Evolutionary conservation across 2,797 vertebrate species (phyloP).

Genomic region (Ataeniobius toweri): DNA sequence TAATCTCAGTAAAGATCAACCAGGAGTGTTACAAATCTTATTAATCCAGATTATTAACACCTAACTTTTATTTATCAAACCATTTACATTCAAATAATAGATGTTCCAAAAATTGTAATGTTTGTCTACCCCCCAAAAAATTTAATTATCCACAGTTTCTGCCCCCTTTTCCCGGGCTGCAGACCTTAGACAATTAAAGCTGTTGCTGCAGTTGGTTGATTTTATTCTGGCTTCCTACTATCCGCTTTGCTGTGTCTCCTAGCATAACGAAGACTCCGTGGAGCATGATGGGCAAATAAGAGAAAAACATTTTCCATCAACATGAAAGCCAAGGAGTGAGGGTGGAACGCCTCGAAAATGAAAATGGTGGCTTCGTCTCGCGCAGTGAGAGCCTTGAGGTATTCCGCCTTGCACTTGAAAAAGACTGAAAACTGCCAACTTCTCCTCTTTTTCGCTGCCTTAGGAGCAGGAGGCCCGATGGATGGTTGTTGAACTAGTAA

Average conservation of each 20-base stretch:
- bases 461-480: conserved; percentile 49
- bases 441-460: conserved; percentile 45
- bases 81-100: conserved; percentile 43
- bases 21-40: conserved; percentile 29
- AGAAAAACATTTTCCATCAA: conserved; percentile 45
- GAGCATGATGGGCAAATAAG: conserved; percentile 42
- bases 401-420: conserved; percentile 55
- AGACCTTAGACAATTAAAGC: conserved; percentile 47
- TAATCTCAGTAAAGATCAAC: conserved; percentile 39
- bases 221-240: conserved; percentile 42
- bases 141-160: conserved; percentile 67
- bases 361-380: conserved; percentile 35
- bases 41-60: conserved; percentile 46
- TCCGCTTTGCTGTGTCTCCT: conserved; percentile 27
- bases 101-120: conserved; percentile 56
- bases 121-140: conserved; percentile 70
- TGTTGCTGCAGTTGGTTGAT: conserved; percentile 28
- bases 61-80: conserved; percentile 63
- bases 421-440: conserved; percentile 48
- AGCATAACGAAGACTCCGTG: conserved; percentile 28
- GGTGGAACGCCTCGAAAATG: conserved; percentile 41
- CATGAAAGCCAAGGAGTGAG: conserved; percentile 48
- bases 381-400: conserved; percentile 60
- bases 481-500: conserved; percentile 48
- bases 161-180: not conserved